Evolutionary conservation across 2,113 vertebrate genomes (phyloP), one percentile per base, ranked within the genome.

Genomic region (Columbina picui): DNA sequence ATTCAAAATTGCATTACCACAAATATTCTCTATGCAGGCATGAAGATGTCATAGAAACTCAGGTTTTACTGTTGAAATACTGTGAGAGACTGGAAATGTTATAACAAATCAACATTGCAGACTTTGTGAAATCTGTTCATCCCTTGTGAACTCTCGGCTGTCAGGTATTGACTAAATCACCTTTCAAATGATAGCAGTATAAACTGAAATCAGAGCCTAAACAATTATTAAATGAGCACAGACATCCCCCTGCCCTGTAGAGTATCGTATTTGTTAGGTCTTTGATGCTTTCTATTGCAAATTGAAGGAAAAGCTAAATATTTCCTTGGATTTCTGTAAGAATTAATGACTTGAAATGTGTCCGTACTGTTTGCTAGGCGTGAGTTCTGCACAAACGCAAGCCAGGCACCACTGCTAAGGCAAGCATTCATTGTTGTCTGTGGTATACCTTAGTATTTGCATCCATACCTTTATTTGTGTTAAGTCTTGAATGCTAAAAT

Each of bases 251-350:
- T 17, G 16, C 39, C 6, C 5, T 55, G 5, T 5, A 12, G 45
- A 38, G 2, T 49, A 6, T 34, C 67, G 13, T 1, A 84, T 85
- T 75, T 85, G 11, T 76, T 79, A 87, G 4, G 18, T 41, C 41
- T 84, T 63, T 49, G n/a, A 12, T 91, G 34, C 43, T 80, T 91
- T 81, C 29, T 75, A 3, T 75, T 94, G 45, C 41, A 87, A 15
- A 30, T 70, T 15, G 60, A 79, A 79, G n/a, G 39, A 29, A 64
- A 83, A 68, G 43, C 6, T 22, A 75, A 87, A 27, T 87, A 59
- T 43, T 56, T 84, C 4, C 36, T 55, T 75, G 20, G 22, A 52
- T 56, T 91, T 70, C 56, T 87, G 17, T 55, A 74, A 47, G 56
- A 84, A 34, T 67, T 57, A 34, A 80, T 65, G 53, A 13, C 45